These are phyloP conservation scores for Aplysia californica DNA, from an alignment of 1,140 invertebrate genomes.

Conservation along the genomic window DNA sequence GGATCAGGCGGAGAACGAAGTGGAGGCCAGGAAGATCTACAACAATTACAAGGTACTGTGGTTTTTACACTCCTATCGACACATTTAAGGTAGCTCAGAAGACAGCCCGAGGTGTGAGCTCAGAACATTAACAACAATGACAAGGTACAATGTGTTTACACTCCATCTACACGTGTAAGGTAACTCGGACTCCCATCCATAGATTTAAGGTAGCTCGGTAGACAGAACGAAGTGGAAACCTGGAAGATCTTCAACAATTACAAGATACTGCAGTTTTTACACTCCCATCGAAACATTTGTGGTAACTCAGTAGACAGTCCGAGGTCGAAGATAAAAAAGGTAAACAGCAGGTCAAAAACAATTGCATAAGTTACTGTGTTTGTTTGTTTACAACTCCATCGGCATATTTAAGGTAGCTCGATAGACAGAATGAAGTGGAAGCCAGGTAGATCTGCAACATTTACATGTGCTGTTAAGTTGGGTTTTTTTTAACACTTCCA, in stretches of 20 bases:
- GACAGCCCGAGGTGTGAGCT: not conserved
- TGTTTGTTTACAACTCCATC: not conserved
- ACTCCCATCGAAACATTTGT: not conserved
- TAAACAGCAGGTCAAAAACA: not conserved
- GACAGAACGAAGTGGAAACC: not conserved
- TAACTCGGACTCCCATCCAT: no score
- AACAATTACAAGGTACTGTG: constrained; percentile 26
- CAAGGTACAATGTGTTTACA: not conserved
- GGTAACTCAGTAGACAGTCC: not conserved
- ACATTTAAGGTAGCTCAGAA: not conserved
- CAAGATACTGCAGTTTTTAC: constrained; percentile 21
- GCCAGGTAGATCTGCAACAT: not conserved
- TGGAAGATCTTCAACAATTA: not conserved
- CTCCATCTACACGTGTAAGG: not conserved
- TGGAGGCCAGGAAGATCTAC: constrained; percentile 20
- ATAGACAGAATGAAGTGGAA: not conserved
- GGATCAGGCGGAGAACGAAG: constrained; percentile 17
- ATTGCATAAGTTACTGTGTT: not conserved
- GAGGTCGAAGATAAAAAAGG: not conserved
- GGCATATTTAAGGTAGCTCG: not conserved
- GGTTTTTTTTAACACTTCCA: not conserved
- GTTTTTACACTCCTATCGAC: not conserved
- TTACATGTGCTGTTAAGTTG: no score
- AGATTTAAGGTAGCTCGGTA: not conserved
- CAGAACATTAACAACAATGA: not conserved